Percentiles rank a stretch among this genome's conserved stretches.
phyloP scores from a whole-genome alignment of 2,113 vertebrate species.

The Anolis carolinensis region DNA sequence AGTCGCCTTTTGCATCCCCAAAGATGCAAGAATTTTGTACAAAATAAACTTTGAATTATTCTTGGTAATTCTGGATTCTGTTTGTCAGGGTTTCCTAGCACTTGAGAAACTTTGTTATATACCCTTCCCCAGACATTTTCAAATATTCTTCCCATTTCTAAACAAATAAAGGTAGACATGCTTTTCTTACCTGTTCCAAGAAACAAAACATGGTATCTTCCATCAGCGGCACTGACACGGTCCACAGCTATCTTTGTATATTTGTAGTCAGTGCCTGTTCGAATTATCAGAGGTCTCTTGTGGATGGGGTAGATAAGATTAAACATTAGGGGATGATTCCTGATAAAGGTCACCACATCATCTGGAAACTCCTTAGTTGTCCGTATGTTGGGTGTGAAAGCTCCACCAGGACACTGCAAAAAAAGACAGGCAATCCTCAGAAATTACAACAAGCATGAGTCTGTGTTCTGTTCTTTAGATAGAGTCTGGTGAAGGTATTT shows the following conservation, averaged over 20 bases:
- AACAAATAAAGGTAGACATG: too few relatives aligned
- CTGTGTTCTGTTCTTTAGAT: constrained; percentile 19
- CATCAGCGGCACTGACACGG: constrained; percentile 90
- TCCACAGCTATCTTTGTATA: constrained; percentile 95
- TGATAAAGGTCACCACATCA: constrained; percentile 95
- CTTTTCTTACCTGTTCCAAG: constrained; percentile 88
- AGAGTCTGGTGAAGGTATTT: too few relatives aligned
- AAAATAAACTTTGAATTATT: too few relatives aligned
- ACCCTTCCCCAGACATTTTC: too few relatives aligned
- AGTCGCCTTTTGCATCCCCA: too few relatives aligned
- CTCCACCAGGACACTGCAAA: constrained; percentile 92
- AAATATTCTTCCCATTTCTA: too few relatives aligned
- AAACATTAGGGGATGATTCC: constrained; percentile 97
- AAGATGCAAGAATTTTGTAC: too few relatives aligned
- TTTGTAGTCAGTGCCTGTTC: constrained; percentile 91
- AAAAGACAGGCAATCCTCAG: constrained; percentile 26
- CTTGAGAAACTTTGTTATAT: too few relatives aligned
- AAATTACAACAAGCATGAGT: neutral
- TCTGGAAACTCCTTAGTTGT: constrained; percentile 97
- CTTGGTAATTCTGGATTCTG: too few relatives aligned
- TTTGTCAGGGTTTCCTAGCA: too few relatives aligned
- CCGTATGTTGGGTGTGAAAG: constrained; percentile 91
- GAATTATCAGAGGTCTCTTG: constrained; percentile 88
- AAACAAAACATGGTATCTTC: constrained; percentile 94
- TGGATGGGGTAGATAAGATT: constrained; percentile 92